phyloP scores from a whole-genome alignment of 1,140 invertebrate genomes.

The Zeugodacus cucurbitae region DNA sequence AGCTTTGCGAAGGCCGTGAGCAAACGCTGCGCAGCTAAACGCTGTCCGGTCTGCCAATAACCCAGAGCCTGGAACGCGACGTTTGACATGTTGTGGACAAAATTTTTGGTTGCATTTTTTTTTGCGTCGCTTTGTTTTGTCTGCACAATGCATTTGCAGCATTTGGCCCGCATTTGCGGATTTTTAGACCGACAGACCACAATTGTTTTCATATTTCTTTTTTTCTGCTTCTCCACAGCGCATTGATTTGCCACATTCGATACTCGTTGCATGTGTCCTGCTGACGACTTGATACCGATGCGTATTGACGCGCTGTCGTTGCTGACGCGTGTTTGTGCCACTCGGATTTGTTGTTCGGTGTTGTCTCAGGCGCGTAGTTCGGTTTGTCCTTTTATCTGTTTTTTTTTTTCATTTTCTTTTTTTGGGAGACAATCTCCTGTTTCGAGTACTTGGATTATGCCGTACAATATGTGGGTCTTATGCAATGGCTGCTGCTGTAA shows the following conservation, averaged over 20 bases:
- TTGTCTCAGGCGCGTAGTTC: background rate
- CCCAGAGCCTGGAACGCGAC: background rate
- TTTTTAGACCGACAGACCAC: background rate
- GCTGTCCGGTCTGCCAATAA: background rate
- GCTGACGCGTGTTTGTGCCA: background rate
- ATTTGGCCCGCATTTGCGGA: constrained; percentile 3
- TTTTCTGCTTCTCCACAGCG: background rate
- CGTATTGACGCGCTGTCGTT: background rate
- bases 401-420: background rate
- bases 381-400: background rate
- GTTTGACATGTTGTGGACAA: background rate
- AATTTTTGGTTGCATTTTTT: background rate
- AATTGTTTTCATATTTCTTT: background rate
- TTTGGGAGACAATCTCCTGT: background rate
- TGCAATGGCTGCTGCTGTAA: background rate
- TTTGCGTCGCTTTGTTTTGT: background rate
- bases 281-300: background rate
- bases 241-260: background rate
- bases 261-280: background rate
- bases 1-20: background rate
- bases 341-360: background rate
- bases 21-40: background rate
- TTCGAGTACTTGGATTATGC: background rate
- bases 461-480: background rate
- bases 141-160: background rate